phyloP scores from a whole-genome alignment of 1,140 invertebrate genomes.

The Caerostris darwini region DNA sequence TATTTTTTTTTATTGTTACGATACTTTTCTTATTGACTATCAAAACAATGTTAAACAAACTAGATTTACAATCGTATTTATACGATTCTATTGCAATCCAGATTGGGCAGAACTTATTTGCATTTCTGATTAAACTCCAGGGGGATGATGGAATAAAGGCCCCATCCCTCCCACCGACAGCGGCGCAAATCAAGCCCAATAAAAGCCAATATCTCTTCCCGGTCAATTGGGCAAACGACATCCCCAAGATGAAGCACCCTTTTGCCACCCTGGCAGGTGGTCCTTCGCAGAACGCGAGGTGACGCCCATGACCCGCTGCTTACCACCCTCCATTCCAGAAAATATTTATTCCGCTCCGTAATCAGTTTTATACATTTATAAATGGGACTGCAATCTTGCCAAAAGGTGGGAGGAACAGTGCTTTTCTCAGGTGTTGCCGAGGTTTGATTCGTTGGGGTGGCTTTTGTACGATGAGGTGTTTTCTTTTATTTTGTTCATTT shows the following conservation, averaged over 20 bases:
- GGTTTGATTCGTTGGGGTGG: neutral
- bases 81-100: too few species aligned
- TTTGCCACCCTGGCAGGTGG: constrained; percentile 53
- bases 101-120: neutral
- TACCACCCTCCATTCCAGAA: constrained; percentile 8
- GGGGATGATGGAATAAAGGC: too few species aligned
- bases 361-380: constrained; percentile 43
- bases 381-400: neutral
- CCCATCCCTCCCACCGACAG: neutral
- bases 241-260: constrained; percentile 6
- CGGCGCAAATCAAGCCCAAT: neutral
- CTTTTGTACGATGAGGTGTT: too few species aligned
- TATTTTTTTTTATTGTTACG: too few species aligned
- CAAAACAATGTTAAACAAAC: too few species aligned
- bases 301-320: constrained; percentile 59
- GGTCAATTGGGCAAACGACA: constrained; percentile 11
- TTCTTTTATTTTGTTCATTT: too few species aligned
- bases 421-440: neutral
- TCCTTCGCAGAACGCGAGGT: constrained; percentile 6
- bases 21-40: too few species aligned
- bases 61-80: too few species aligned
- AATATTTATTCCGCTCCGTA: constrained; percentile 1
- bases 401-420: neutral
- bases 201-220: constrained; percentile 2
- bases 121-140: neutral